phyloP scores from a whole-genome alignment of 2,888 invertebrate species.

The Drosophila kuntzei region DNA sequence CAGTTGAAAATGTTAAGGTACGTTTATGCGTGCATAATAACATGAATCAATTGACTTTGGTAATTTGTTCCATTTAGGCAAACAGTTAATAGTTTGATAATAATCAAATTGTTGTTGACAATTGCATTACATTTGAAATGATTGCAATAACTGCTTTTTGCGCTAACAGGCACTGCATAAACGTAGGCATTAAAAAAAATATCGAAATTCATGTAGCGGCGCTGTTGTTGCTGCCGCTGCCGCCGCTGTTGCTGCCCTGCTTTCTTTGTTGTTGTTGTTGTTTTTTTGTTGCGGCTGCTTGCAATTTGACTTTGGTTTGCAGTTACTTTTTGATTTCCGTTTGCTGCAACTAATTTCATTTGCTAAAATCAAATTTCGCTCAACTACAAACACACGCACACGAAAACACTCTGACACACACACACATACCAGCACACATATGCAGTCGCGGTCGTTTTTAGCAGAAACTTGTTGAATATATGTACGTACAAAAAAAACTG shows the following conservation, averaged over 20 bases:
- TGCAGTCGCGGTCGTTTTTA: slow-evolving; percentile 54
- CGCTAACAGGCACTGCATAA: slow-evolving; percentile 27
- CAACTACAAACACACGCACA: slow-evolving; percentile 41
- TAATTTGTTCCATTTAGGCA: not conserved
- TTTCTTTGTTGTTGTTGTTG: slow-evolving; percentile 45
- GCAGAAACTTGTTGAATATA: slow-evolving; percentile 70
- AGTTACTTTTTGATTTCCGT: slow-evolving; percentile 61
- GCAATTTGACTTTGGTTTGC: slow-evolving; percentile 63
- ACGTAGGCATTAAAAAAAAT: slow-evolving; percentile 25
- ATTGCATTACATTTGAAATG: slow-evolving; percentile 8
- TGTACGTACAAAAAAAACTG: slow-evolving; percentile 59
- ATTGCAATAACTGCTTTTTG: slow-evolving; percentile 9
- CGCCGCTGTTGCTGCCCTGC: slow-evolving; percentile 37
- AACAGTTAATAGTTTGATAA: slow-evolving; percentile 2
- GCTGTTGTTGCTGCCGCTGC: slow-evolving; percentile 17
- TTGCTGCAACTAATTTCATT: slow-evolving; percentile 63
- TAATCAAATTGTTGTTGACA: slow-evolving; percentile 4
- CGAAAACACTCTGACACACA: slow-evolving; percentile 26
- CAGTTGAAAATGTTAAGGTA: slow-evolving; percentile 6
- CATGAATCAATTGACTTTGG: slow-evolving; percentile 1
- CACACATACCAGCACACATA: slow-evolving; percentile 34
- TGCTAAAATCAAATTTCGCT: slow-evolving; percentile 65
- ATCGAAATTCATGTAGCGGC: slow-evolving; percentile 44
- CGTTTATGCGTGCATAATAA: slow-evolving; percentile 34
- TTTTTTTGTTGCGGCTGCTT: slow-evolving; percentile 38